Conservation (phyloP, 2,113 vertebrate genomes). For the Catharus minimus region DNA sequence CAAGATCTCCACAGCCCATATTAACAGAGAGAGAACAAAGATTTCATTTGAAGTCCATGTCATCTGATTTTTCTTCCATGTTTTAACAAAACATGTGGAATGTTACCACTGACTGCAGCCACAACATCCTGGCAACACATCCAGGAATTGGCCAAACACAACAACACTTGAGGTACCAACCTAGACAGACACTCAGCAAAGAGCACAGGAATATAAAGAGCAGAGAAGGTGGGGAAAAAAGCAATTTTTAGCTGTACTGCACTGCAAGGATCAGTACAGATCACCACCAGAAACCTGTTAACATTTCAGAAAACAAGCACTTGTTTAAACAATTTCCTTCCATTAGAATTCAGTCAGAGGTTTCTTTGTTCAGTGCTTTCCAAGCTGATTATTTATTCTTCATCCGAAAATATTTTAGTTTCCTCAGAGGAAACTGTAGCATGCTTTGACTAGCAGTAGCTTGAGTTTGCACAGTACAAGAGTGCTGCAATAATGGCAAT, state of each 20-base stretch:
- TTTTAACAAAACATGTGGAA: neutral
- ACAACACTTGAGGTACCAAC: neutral
- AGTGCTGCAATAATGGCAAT: neutral
- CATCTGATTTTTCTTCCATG: neutral
- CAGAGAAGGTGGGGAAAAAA: neutral
- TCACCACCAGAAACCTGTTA: neutral
- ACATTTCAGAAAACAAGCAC: neutral
- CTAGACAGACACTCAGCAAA: neutral
- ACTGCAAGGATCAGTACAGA: neutral
- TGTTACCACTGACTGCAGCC: neutral
- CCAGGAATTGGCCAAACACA: fast-evolving
- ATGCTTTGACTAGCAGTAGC: neutral
- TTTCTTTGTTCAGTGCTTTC: neutral
- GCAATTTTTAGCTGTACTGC: neutral
- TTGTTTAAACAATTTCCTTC: constrained; percentile 1
- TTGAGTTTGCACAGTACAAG: neutral
- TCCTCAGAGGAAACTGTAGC: neutral
- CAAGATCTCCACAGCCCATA: neutral
- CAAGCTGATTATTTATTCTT: neutral
- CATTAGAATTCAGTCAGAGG: neutral
- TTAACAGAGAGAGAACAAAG: neutral
- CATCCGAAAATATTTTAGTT: neutral
- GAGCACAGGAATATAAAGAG: neutral
- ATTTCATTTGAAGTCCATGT: neutral
- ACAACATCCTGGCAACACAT: neutral